Evolutionary conservation across 1,140 invertebrate genomes (phyloP), one percentile per base, ranked within the genome.

Genomic region (Bombyx mori): DNA sequence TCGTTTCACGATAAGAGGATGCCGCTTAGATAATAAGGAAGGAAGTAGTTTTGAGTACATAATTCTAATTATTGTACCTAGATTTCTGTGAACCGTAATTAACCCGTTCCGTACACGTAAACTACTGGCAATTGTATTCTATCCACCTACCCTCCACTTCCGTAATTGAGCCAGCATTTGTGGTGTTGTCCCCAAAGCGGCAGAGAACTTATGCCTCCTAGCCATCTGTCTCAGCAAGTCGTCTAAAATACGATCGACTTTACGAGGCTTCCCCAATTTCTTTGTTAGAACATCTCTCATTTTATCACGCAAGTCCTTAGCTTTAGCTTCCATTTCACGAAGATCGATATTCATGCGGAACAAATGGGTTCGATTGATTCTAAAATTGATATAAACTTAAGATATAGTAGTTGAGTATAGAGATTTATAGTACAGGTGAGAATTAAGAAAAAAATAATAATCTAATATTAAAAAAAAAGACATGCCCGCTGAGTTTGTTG

Each of bases 311-410:
- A 87, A 56, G 18, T 79, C 74, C 9, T 65, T 53, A 3, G 75
- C 79, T 26, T 70, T 60, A 0, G 59, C 64, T 49, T 80, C 74
- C 82, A 87, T 85, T 2, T 71, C 75, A n/a, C 70, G 71, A 7
- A 86, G 53, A 49, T 86, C 83, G 12, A 86, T 66, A 63, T 82
- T 81, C 83, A 85, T 86, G 3, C 83, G 83, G 63, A 85, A 84
- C 12, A 85, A 56, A 60, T 86, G 83, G 0, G 80, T 85, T 42
- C 78, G 77, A 53, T 85, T 86, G 44, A 82, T 65, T 57, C 83
- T 86, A 48, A 8, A 56, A 48, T 47, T 6, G 26, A 35, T 35
- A 35, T 35, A 35, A 35, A 35, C 26, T 35, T 35, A 35, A 35
- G 26, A 35, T 35, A n/a, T 35, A 35, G 26, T 35, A 35, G 26